Evolutionary conservation across 2,113 vertebrate genomes (phyloP).

Genomic region (Vulpes lagopus): DNA sequence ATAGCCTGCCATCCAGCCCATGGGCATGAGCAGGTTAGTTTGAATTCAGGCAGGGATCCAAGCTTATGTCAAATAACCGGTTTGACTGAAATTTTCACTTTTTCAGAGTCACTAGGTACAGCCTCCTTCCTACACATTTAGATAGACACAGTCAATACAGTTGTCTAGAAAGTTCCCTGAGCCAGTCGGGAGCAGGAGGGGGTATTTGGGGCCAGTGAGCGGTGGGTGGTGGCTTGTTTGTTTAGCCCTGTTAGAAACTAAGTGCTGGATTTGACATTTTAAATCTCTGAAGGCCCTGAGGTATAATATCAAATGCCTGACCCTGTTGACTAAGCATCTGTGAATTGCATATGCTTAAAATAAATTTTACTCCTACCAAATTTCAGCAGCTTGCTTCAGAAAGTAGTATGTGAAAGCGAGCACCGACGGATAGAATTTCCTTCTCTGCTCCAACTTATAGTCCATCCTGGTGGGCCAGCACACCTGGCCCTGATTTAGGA

Average conservation of each 20-base stretch:
- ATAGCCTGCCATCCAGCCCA: background rate
- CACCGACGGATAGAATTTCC: too few relatives aligned
- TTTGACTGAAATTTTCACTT: conserved; percentile 5
- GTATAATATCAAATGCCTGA: background rate
- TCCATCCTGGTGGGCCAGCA: background rate
- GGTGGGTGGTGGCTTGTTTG: background rate
- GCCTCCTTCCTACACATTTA: background rate
- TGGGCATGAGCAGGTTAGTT: background rate
- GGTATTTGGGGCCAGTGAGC: too few relatives aligned
- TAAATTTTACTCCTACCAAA: background rate
- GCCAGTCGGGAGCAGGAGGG: background rate
- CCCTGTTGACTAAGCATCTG: background rate
- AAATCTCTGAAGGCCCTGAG: conserved; percentile 67
- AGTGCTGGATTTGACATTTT: conserved; percentile 73
- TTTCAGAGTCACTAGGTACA: background rate
- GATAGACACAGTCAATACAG: background rate
- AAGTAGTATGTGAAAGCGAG: background rate
- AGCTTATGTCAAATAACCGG: background rate
- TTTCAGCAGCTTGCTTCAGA: background rate
- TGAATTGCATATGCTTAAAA: background rate
- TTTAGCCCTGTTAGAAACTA: conserved; percentile 57
- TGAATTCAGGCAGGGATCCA: background rate
- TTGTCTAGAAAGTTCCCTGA: background rate
- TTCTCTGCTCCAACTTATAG: background rate
- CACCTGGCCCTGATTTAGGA: background rate